These are phyloP conservation scores for Sepiola atlantica DNA, from an alignment of 2,888 invertebrate genomes.

Conservation along the genomic window DNA sequence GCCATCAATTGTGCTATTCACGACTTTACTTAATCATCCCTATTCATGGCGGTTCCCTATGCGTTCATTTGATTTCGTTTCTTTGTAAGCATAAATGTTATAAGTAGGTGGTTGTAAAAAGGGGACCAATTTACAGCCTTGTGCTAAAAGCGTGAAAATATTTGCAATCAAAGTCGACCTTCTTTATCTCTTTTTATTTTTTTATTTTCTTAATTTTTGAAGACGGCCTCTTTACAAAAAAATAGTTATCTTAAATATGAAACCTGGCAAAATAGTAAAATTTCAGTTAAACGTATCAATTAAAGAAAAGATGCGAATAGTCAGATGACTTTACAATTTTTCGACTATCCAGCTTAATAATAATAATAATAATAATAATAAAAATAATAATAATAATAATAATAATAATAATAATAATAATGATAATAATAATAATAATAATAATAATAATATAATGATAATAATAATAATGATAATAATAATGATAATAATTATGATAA, in stretches of 20 bases:
- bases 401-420: too few relatives aligned
- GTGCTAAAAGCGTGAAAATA: neutral
- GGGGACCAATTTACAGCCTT: neutral
- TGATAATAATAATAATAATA: too few relatives aligned
- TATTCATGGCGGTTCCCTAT: neutral
- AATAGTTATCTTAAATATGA: neutral
- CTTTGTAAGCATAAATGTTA: neutral
- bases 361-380: too few relatives aligned
- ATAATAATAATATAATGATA: too few relatives aligned
- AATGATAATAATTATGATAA: too few relatives aligned
- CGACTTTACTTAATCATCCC: neutral
- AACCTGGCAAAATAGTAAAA: neutral
- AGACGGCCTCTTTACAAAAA: neutral
- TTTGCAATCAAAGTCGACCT: neutral
- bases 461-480: too few relatives aligned
- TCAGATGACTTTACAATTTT: neutral
- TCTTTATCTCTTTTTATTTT: neutral
- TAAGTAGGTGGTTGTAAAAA: neutral
- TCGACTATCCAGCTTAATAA: too few relatives aligned
- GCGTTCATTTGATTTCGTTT: neutral
- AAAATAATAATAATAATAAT: too few relatives aligned
- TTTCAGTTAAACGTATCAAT: neutral
- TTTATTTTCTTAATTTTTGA: too few relatives aligned
- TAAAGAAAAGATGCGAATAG: too few relatives aligned
- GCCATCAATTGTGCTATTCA: neutral